phyloP scores from a whole-genome alignment of 1,140 invertebrate genomes.

The Drosophila elegans region DNA sequence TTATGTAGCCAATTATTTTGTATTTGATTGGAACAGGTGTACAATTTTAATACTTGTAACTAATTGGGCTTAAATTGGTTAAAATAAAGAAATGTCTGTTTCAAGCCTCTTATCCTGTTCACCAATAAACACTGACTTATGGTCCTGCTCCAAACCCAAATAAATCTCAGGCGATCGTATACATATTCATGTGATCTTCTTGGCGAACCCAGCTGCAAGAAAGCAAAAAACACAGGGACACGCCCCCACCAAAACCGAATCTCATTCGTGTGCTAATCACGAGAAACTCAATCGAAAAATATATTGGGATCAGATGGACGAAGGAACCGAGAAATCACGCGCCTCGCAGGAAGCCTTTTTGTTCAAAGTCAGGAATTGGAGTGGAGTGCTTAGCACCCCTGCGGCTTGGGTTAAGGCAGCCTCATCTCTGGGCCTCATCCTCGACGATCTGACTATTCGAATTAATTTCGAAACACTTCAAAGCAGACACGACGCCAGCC shows the following conservation, averaged over 20 bases:
- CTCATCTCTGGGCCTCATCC: slow-evolving; percentile 34
- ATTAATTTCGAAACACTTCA: slow-evolving; percentile 83
- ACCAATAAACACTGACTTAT: slow-evolving; percentile 37
- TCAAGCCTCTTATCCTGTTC: not conserved
- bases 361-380: slow-evolving; percentile 51
- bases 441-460: slow-evolving; percentile 63
- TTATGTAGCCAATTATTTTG: not conserved
- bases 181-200: slow-evolving; percentile 37
- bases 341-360: slow-evolving; percentile 54
- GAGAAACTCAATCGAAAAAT: slow-evolving; percentile 72
- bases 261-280: slow-evolving; percentile 78
- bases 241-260: slow-evolving; percentile 53
- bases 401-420: slow-evolving; percentile 46
- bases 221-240: slow-evolving; percentile 35
- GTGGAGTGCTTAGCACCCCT: slow-evolving; percentile 62
- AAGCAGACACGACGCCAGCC: slow-evolving; percentile 62
- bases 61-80: slow-evolving; percentile 32
- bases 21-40: not conserved
- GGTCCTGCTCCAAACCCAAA: not conserved
- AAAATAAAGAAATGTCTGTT: slow-evolving; percentile 10
- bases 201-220: slow-evolving; percentile 49
- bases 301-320: slow-evolving; percentile 9
- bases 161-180: slow-evolving; percentile 27
- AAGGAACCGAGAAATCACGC: slow-evolving; percentile 65
- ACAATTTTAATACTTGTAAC: not conserved